Percentiles rank a stretch among this genome's conserved stretches.
These are phyloP conservation scores for Cantharis lateralis DNA, from an alignment of 2,888 invertebrate genomes.

Conservation along the genomic window DNA sequence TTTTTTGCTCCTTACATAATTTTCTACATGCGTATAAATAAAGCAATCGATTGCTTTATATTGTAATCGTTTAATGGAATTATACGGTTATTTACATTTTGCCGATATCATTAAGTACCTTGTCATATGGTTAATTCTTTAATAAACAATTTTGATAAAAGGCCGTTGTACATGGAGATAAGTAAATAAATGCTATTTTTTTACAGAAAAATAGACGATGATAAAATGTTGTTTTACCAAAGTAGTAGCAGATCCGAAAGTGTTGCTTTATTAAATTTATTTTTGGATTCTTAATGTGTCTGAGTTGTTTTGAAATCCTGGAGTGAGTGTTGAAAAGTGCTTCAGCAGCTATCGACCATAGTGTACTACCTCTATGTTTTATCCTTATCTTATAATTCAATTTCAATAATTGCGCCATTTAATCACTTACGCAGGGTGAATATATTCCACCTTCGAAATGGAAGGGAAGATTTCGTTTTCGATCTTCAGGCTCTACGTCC, in stretches of 20 bases:
- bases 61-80: background rate
- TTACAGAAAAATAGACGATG: background rate
- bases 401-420: background rate
- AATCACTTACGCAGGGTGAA: background rate
- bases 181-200: background rate
- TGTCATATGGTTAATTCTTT: background rate
- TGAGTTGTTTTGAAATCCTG: background rate
- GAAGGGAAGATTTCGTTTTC: background rate
- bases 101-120: background rate
- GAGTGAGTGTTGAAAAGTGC: background rate
- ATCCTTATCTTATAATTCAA: background rate
- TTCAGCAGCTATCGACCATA: background rate
- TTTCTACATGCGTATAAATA: background rate
- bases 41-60: background rate
- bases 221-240: background rate
- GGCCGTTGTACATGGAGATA: background rate
- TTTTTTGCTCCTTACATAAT: background rate
- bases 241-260: background rate
- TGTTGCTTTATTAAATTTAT: background rate
- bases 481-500: background rate
- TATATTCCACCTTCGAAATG: background rate
- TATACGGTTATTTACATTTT: conserved; percentile 1
- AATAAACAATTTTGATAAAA: background rate
- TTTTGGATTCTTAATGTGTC: background rate
- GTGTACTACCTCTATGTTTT: background rate